Base-by-base conservation (phyloP, 2,797 vertebrate genomes). In the Cirrhinus mrigala region DNA sequence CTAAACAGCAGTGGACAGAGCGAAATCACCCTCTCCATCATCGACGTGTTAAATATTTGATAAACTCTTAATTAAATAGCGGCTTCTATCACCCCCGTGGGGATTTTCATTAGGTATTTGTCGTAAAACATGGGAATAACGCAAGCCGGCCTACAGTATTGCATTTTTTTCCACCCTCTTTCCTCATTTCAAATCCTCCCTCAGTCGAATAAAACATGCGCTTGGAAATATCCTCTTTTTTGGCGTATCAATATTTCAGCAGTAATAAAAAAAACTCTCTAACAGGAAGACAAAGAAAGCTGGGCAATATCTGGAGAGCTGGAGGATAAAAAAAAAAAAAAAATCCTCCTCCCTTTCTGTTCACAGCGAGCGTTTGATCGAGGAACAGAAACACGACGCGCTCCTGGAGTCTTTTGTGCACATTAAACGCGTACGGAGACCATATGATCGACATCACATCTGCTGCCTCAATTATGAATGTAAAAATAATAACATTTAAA, bases 41-140 rank as follows among this genome's bases (percentile, higher is more conserved):
- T 92, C 91, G 87, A 83, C 88, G 86, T 89, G 86, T 95, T 95
- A 95, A 90, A 95, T 96, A 94, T 94, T 95, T 95, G 91, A 95
- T 95, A 93, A 95, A 94, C 91, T 89, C 91, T 94, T 95, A 95
- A 96, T 95, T 96, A 95, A 96, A 96, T 94, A 94, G 91, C 91
- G 92, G 92, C 87, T 91, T 94, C 92, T 92, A 95, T 94, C 93
- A 92, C 92, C 93, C 94, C 94, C 82, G 79, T 89, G 90, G 94
- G 93, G 90, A 90, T 94, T 94, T 95, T 95, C 94, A 95, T 95
- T 95, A 94, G 94, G 92, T 94, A 94, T 95, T 95, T 94, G 94
- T 94, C 92, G 90, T 94, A 95, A 95, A 96, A 94, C 91, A 58
- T 33, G 33, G 87, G 92, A 94, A 94, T 93, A 94, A 94, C 92